Evolutionary conservation across 2,797 vertebrate species (phyloP).

Genomic region (Spinibarbus caldwelli): DNA sequence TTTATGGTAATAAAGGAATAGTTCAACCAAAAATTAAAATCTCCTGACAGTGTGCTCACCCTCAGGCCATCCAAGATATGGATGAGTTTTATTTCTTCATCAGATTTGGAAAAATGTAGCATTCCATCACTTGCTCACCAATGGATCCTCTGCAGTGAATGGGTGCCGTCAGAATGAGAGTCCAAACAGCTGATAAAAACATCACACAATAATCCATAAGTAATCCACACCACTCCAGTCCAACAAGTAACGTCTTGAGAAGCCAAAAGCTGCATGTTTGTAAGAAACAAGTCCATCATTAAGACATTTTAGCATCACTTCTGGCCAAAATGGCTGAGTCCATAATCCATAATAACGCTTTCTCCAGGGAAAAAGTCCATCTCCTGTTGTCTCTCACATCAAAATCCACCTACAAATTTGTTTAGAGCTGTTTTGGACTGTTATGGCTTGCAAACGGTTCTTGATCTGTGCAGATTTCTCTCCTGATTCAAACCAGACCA

Average conservation of each 20-base stretch:
- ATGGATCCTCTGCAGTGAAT: neutral
- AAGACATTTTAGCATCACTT: too few relatives aligned
- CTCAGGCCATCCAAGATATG: neutral
- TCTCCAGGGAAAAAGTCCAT: too few relatives aligned
- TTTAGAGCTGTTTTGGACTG: too few relatives aligned
- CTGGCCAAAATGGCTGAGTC: too few relatives aligned
- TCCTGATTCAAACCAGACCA: too few relatives aligned
- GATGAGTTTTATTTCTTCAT: neutral
- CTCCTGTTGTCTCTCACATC: too few relatives aligned
- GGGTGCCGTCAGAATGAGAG: neutral
- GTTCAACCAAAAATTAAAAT: neutral
- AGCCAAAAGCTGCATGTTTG: neutral
- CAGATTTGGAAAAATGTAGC: neutral
- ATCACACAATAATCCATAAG: neutral
- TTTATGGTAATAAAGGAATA: neutral
- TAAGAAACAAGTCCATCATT: too few relatives aligned
- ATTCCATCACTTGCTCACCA: neutral
- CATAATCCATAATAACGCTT: too few relatives aligned
- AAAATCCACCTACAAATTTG: too few relatives aligned
- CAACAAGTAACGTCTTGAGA: neutral
- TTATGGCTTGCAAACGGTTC: too few relatives aligned
- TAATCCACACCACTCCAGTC: neutral
- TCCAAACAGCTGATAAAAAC: neutral
- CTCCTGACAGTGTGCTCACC: neutral
- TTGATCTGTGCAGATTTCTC: too few relatives aligned